phyloP scores from a whole-genome alignment of 1,140 invertebrate genomes.

The Achatina immaculata region DNA sequence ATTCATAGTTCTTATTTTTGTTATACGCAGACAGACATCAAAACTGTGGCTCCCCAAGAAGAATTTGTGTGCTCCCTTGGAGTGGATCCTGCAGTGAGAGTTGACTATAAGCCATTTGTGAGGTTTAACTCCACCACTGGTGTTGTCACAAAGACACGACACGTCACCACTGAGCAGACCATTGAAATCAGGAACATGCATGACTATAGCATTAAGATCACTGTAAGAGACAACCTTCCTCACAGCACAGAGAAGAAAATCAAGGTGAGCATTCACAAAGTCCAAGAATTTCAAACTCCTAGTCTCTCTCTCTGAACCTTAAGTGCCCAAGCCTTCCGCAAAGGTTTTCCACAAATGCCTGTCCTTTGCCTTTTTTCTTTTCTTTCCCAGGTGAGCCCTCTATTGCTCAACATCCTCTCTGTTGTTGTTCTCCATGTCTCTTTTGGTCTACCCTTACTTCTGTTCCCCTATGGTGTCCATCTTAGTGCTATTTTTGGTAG shows the following conservation, averaged over 20 bases:
- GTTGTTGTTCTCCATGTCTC: too few relatives aligned
- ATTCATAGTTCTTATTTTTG: too few relatives aligned
- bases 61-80: constrained; percentile 70
- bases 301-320: too few relatives aligned
- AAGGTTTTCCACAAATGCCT: too few relatives aligned
- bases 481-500: too few relatives aligned
- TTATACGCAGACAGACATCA: constrained; percentile 57
- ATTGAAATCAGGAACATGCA: constrained; percentile 70
- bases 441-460: too few relatives aligned
- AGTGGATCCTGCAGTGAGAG: constrained; percentile 69
- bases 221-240: constrained; percentile 68
- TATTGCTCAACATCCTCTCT: too few relatives aligned
- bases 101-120: constrained; percentile 68
- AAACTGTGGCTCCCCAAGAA: constrained; percentile 67
- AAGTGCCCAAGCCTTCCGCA: too few relatives aligned
- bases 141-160: constrained; percentile 49
- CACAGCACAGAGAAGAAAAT: constrained; percentile 70
- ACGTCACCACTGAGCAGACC: constrained; percentile 62
- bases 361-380: too few relatives aligned
- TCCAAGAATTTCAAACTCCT: too few relatives aligned
- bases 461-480: too few relatives aligned
- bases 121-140: constrained; percentile 51
- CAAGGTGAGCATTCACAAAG: constrained; percentile 58
- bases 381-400: too few relatives aligned
- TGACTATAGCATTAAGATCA: constrained; percentile 58